phyloP scores from a whole-genome alignment of 1,140 invertebrate species.

The Drosophila kanapiae region DNA sequence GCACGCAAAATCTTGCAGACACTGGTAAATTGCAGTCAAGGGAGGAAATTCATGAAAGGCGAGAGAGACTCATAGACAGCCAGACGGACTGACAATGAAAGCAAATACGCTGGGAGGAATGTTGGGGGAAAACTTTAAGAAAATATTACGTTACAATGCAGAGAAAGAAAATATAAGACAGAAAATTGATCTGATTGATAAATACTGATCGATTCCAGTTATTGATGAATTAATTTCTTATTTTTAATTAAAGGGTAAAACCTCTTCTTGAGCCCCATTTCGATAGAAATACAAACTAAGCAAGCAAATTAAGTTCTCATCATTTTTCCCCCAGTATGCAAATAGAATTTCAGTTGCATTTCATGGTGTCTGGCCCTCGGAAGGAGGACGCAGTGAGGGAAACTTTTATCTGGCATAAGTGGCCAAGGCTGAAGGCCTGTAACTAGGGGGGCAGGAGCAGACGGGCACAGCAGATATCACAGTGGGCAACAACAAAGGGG shows the following conservation, averaged over 20 bases:
- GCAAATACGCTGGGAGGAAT: slow-evolving; percentile 9
- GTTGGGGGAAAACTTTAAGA: slow-evolving; percentile 56
- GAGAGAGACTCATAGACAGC: slow-evolving; percentile 11
- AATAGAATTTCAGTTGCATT: slow-evolving; percentile 77
- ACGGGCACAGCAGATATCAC: slow-evolving; percentile 27
- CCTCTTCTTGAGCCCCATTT: not conserved
- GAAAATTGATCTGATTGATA: too few relatives aligned
- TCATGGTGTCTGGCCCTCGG: slow-evolving; percentile 28
- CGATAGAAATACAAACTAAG: not conserved
- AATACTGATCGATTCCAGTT: too few relatives aligned
- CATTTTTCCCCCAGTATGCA: slow-evolving; percentile 40
- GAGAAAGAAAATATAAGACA: not conserved
- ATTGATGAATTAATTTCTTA: too few relatives aligned
- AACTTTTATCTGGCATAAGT: slow-evolving; percentile 60
- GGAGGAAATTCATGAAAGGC: slow-evolving; percentile 10
- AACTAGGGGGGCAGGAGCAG: not conserved
- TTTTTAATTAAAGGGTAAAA: not conserved
- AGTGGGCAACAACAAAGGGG: slow-evolving; percentile 21
- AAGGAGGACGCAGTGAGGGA: slow-evolving; percentile 17
- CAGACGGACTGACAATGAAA: slow-evolving; percentile 16
- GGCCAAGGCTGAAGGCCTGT: slow-evolving; percentile 45
- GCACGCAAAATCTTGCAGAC: slow-evolving; percentile 63
- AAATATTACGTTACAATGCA: slow-evolving; percentile 74
- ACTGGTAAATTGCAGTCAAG: not conserved
- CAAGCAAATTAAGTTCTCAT: slow-evolving; percentile 7